These are phyloP conservation scores for Leptodactylus fallax DNA, from an alignment of 2,797 vertebrate species.

Conservation along the genomic window DNA sequence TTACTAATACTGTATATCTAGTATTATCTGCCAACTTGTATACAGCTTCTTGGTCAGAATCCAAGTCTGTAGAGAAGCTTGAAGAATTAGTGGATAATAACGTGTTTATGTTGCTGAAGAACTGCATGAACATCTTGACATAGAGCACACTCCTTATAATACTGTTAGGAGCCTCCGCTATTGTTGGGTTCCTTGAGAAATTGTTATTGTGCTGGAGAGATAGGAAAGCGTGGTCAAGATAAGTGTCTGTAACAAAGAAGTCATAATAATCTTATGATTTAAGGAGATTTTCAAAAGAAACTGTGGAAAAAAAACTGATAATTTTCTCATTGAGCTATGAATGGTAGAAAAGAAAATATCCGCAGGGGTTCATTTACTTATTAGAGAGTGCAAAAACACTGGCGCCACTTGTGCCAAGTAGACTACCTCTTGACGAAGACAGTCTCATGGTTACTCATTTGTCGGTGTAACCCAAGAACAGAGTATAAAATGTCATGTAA, in stretches of 20 bases:
- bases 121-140: background rate
- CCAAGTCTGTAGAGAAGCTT: background rate
- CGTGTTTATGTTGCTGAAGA: background rate
- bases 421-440: background rate
- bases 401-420: background rate
- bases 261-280: background rate
- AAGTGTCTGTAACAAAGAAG: conserved; percentile 2
- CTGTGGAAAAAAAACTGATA: conserved; percentile 25
- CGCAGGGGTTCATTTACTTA: conserved; percentile 1
- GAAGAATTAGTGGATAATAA: conserved; percentile 22
- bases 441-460: background rate
- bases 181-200: background rate
- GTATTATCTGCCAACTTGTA: background rate
- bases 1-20: background rate
- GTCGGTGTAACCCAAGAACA: background rate
- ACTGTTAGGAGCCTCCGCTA: background rate
- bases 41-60: background rate
- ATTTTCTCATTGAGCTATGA: conserved; percentile 38
- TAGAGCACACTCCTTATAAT: background rate
- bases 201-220: background rate
- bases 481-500: background rate
- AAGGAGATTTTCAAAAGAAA: background rate
- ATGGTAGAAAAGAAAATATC: background rate
- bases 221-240: conserved; percentile 18
- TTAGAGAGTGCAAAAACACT: conserved; percentile 17